phyloP scores from a whole-genome alignment of 2,888 invertebrate genomes.

The Lasioglossum figueresi region DNA sequence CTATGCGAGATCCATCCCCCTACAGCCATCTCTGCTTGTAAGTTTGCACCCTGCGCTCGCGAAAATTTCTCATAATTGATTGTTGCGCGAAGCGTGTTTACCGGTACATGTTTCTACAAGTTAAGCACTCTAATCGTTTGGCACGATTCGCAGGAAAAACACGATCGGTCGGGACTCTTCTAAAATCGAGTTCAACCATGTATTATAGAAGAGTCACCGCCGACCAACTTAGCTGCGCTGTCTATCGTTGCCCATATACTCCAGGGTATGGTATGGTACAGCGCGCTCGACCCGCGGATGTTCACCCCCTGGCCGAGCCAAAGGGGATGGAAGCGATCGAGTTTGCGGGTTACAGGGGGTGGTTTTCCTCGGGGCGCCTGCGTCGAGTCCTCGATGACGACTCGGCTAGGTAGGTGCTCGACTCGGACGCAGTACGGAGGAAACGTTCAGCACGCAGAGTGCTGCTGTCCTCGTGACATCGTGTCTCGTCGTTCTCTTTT shows the following conservation, averaged over 20 bases:
- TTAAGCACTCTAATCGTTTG: not conserved
- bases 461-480: constrained; percentile 54
- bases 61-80: not conserved
- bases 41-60: not conserved
- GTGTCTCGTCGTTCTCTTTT: constrained; percentile 25
- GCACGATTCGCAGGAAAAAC: no score
- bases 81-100: not conserved
- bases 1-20: not conserved
- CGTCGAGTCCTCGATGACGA: constrained; percentile 82
- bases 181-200: not conserved
- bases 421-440: constrained; percentile 81
- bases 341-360: constrained; percentile 66
- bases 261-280: constrained; percentile 32
- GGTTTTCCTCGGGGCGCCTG: constrained; percentile 76
- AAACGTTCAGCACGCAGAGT: constrained; percentile 59
- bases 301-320: constrained; percentile 58
- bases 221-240: constrained; percentile 10
- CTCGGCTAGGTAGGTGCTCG: constrained; percentile 79
- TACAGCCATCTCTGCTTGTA: not conserved
- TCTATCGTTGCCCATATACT: constrained; percentile 42
- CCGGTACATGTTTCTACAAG: not conserved
- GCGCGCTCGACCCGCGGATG: constrained; percentile 60
- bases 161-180: not conserved
- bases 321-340: constrained; percentile 50
- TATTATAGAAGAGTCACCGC: not conserved